Evolutionary conservation across 1,140 invertebrate genomes (phyloP).

Genomic region (Drosophila bipectinata): DNA sequence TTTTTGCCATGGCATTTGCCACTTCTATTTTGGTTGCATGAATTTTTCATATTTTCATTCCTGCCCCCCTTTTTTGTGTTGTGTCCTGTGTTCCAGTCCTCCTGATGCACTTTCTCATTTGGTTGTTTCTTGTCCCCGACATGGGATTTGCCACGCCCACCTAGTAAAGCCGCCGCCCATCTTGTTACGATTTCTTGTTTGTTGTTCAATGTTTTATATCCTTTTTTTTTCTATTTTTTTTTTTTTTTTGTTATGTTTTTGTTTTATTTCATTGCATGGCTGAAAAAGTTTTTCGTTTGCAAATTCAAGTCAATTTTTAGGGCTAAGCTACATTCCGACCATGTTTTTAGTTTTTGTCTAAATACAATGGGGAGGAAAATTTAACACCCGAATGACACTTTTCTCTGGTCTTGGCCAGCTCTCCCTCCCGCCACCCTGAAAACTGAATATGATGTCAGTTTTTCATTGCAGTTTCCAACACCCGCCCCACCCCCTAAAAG

Average conservation of each 20-base stretch:
- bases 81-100: neutral
- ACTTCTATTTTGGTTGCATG: constrained; percentile 3
- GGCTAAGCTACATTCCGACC: constrained; percentile 20
- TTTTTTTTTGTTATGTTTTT: constrained; percentile 9
- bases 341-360: constrained; percentile 57
- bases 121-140: constrained; percentile 10
- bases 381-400: neutral
- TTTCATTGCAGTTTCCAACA: constrained; percentile 51
- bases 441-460: constrained; percentile 41
- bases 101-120: constrained; percentile 6
- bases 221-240: neutral
- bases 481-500: constrained; percentile 22
- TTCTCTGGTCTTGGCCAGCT: neutral
- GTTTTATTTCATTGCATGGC: constrained; percentile 9
- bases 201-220: constrained; percentile 1
- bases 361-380: constrained; percentile 54
- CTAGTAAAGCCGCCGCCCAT: constrained; percentile 30
- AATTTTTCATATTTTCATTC: constrained; percentile 44
- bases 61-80: neutral
- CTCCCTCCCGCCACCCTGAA: too few relatives aligned
- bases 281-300: constrained; percentile 21
- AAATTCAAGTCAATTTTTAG: constrained; percentile 18
- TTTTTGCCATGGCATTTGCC: neutral
- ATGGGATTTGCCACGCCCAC: constrained; percentile 18
- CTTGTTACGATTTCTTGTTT: constrained; percentile 25